Evolutionary conservation across 2,888 invertebrate genomes (phyloP).

Genomic region (Tolmerus cingulatus): DNA sequence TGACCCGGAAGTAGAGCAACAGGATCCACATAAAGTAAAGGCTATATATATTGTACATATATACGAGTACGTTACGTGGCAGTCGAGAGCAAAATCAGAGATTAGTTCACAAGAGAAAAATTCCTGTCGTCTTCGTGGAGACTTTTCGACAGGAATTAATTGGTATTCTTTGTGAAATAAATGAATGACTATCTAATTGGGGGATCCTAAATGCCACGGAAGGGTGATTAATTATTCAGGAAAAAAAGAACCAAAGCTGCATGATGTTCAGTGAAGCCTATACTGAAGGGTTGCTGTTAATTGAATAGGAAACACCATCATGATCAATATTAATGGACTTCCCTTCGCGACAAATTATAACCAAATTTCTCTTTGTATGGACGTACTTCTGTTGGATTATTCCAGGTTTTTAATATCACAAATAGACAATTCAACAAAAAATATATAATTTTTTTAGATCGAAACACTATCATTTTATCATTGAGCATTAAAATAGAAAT

Average conservation of each 20-base stretch:
- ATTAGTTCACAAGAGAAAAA: constrained; percentile 34
- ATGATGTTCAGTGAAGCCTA: constrained; percentile 12
- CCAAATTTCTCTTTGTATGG: background rate
- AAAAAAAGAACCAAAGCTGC: constrained; percentile 7
- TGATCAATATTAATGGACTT: constrained; percentile 21
- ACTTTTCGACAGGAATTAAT: constrained; percentile 50
- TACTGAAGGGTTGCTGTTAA: constrained; percentile 22
- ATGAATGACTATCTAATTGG: constrained; percentile 53
- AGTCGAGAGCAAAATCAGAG: constrained; percentile 3
- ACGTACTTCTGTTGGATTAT: background rate
- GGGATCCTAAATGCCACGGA: constrained; percentile 52
- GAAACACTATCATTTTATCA: too few species aligned
- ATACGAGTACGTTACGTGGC: background rate
- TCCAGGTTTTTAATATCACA: too few species aligned
- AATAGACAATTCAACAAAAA: too few species aligned
- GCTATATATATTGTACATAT: background rate
- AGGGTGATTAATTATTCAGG: constrained; percentile 52
- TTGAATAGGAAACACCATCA: constrained; percentile 38
- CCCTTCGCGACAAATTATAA: background rate
- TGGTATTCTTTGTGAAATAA: constrained; percentile 53
- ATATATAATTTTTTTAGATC: too few species aligned
- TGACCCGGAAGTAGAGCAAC: background rate
- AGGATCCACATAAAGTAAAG: background rate
- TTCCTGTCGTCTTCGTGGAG: constrained; percentile 33
- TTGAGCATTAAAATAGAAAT: too few species aligned